Evolutionary conservation across 1,140 invertebrate species (phyloP).

Genomic region (Prorops nasuta): DNA sequence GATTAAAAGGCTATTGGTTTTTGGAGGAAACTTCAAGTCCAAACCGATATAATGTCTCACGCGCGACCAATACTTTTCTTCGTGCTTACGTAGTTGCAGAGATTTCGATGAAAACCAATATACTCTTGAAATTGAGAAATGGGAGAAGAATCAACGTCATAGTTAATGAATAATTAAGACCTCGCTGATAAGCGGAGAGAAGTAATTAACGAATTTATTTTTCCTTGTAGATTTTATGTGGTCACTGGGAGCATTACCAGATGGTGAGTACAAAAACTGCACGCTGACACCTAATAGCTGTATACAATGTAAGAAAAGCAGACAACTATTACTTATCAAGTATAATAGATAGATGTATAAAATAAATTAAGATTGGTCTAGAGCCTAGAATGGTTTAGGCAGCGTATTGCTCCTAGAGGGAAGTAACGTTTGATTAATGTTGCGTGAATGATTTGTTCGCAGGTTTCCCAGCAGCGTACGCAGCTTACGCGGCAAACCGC

Average conservation of each 20-base stretch:
- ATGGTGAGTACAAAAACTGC: conserved; percentile 77
- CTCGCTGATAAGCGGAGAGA: neutral
- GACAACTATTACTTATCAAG: too few species aligned
- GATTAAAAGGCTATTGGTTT: too few species aligned
- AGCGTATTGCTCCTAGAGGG: too few species aligned
- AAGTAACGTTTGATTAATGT: too few species aligned
- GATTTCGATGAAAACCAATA: conserved; percentile 34
- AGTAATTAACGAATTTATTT: conserved; percentile 61
- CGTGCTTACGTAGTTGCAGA: conserved; percentile 41
- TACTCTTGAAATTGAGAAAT: neutral
- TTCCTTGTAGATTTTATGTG: conserved; percentile 95
- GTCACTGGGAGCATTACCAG: conserved; percentile 94
- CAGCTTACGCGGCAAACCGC: conserved; percentile 89
- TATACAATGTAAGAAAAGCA: too few species aligned
- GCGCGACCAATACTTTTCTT: conserved; percentile 25
- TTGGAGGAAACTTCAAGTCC: neutral
- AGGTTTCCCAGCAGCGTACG: conserved; percentile 92
- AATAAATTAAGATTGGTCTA: too few species aligned
- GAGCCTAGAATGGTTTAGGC: too few species aligned
- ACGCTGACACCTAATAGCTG: too few species aligned
- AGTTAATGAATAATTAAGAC: neutral
- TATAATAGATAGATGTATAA: too few species aligned
- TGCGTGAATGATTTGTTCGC: conserved; percentile 59
- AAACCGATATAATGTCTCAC: neutral
- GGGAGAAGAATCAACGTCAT: conserved; percentile 4